These are phyloP conservation scores for Sipha flava DNA, from an alignment of 1,140 invertebrate species.

Conservation along the genomic window DNA sequence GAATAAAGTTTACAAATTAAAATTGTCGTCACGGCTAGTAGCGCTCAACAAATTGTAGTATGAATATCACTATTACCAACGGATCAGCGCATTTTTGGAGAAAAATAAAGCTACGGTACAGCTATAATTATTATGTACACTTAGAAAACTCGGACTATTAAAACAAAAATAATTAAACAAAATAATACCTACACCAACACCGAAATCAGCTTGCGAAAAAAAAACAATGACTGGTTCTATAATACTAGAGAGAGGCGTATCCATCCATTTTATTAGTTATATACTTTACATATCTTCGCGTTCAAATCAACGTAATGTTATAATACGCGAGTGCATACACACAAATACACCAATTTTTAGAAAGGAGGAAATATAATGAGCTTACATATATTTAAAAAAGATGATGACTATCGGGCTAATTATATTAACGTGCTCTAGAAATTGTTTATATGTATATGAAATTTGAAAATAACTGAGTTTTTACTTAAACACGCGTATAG, in stretches of 20 bases:
- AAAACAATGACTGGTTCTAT: neutral
- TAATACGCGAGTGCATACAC: neutral
- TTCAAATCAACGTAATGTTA: neutral
- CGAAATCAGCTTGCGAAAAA: neutral
- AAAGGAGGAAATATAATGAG: slow-evolving; percentile 7
- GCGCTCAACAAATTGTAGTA: neutral
- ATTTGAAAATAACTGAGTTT: too few species aligned
- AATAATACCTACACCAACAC: neutral
- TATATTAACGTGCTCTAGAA: neutral
- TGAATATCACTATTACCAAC: neutral
- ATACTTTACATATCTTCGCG: neutral
- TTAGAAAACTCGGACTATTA: neutral
- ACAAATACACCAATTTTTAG: neutral
- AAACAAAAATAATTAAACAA: neutral
- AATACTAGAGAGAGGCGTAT: neutral
- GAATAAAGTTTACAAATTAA: neutral
- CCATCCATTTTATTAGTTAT: neutral
- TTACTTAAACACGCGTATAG: too few species aligned
- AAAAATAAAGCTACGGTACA: neutral
- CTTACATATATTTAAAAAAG: neutral
- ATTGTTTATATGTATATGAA: too few species aligned
- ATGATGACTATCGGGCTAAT: neutral
- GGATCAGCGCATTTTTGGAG: neutral
- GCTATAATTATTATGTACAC: neutral
- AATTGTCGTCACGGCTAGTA: neutral